phyloP scores from a whole-genome alignment of 2,113 vertebrate genomes.

The Erinaceus europaeus region DNA sequence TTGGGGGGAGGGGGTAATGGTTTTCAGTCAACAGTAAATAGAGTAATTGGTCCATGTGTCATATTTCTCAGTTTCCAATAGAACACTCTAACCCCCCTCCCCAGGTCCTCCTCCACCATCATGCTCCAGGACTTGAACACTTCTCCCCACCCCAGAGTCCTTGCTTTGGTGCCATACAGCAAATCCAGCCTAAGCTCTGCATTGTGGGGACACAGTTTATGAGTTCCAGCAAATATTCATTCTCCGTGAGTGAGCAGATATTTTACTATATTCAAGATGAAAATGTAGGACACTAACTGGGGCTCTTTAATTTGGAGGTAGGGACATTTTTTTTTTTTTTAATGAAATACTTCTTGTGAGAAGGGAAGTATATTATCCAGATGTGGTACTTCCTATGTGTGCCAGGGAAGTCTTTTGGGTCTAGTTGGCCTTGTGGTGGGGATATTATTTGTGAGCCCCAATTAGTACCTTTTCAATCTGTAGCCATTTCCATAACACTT shows the following conservation, averaged over 20 bases:
- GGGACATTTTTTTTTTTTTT: constrained; percentile 15
- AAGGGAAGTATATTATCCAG: not conserved
- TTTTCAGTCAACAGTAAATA: too few relatives aligned
- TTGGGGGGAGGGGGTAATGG: too few relatives aligned
- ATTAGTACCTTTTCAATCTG: not conserved
- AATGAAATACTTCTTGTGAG: not conserved
- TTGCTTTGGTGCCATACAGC: too few relatives aligned
- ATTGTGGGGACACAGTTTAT: not conserved
- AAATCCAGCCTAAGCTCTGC: too few relatives aligned
- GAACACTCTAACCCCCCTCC: too few relatives aligned
- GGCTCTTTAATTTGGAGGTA: not conserved
- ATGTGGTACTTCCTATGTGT: not conserved
- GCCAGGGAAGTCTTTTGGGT: not conserved
- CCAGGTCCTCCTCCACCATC: too few relatives aligned
- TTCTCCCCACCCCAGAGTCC: too few relatives aligned
- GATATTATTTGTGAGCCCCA: not conserved
- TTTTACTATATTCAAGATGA: constrained; percentile 11
- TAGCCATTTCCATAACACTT: not conserved
- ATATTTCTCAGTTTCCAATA: too few relatives aligned
- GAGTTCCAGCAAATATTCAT: not conserved
- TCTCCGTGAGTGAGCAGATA: not conserved
- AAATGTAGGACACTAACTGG: not conserved
- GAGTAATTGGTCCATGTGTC: too few relatives aligned
- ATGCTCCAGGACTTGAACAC: too few relatives aligned
- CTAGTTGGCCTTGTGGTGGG: not conserved